These are phyloP conservation scores for Rhizoglyphus robini DNA, from an alignment of 1,140 invertebrate species.

Conservation along the genomic window DNA sequence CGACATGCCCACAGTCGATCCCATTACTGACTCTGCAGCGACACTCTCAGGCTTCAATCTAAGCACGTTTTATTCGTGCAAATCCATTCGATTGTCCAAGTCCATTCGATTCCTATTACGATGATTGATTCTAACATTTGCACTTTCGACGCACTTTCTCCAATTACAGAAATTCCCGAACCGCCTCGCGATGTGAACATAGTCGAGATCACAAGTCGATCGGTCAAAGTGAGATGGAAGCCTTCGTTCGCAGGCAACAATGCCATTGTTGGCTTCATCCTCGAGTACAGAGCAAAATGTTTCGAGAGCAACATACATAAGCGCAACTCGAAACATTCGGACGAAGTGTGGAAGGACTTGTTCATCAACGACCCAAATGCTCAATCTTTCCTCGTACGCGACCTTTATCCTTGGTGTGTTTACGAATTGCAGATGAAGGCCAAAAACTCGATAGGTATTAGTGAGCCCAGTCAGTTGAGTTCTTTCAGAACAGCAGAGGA, in stretches of 20 bases:
- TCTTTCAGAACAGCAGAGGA: conserved; percentile 67
- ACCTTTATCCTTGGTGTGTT: conserved; percentile 69
- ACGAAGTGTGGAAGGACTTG: conserved; percentile 9
- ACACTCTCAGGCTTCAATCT: neutral
- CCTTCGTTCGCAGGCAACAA: conserved; percentile 38
- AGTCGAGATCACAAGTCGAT: conserved; percentile 32
- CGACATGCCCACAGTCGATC: neutral
- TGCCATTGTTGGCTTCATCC: conserved; percentile 35
- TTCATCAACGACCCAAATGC: conserved; percentile 1
- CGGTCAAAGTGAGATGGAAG: conserved; percentile 34
- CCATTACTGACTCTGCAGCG: no score
- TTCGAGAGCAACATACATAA: neutral
- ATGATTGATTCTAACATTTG: conserved; percentile 1
- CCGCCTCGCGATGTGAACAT: conserved; percentile 35
- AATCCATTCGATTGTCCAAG: neutral
- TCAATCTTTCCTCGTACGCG: conserved; percentile 56
- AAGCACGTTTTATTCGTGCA: neutral
- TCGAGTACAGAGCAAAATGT: conserved; percentile 27
- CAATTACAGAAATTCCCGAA: conserved; percentile 31
- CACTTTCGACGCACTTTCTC: neutral
- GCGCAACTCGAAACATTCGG: neutral
- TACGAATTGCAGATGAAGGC: conserved; percentile 90
- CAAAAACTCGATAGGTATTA: conserved; percentile 87
- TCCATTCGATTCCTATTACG: neutral
- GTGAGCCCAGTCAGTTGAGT: conserved; percentile 74